These are phyloP conservation scores for Acleris laterana DNA, from an alignment of 2,888 invertebrate species.

Conservation along the genomic window DNA sequence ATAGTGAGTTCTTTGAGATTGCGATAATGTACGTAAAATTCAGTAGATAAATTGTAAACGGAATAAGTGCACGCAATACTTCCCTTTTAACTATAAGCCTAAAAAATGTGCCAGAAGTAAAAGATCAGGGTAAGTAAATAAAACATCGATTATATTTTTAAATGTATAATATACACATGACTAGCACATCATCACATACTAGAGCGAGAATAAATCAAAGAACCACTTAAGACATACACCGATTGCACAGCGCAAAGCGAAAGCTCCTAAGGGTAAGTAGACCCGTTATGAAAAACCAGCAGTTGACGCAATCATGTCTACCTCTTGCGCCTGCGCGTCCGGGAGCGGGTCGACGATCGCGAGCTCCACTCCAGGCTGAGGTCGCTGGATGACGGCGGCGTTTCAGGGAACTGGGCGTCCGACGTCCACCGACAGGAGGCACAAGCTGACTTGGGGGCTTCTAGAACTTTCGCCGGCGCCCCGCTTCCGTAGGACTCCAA, in stretches of 20 bases:
- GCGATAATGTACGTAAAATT: no score
- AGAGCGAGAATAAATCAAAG: slow-evolving; percentile 11
- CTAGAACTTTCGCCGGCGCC: slow-evolving; percentile 56
- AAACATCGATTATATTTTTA: slow-evolving; percentile 7
- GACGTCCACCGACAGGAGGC: slow-evolving; percentile 79
- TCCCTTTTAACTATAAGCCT: no score
- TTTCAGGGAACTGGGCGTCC: slow-evolving; percentile 77
- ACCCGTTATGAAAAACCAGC: slow-evolving; percentile 21
- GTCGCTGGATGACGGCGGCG: slow-evolving; percentile 74
- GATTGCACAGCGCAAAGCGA: slow-evolving; percentile 4
- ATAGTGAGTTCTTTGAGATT: no score
- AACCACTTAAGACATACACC: slow-evolving; percentile 19
- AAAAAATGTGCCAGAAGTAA: background rate
- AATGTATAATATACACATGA: slow-evolving; percentile 7
- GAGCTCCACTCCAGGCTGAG: slow-evolving; percentile 78
- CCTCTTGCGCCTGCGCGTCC: slow-evolving; percentile 71
- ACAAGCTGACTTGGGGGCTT: slow-evolving; percentile 65
- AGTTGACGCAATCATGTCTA: slow-evolving; percentile 47
- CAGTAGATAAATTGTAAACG: no score
- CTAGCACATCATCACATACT: slow-evolving; percentile 23
- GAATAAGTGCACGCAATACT: no score
- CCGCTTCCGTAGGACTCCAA: slow-evolving; percentile 71
- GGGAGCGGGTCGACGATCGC: slow-evolving; percentile 65
- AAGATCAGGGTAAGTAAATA: background rate
- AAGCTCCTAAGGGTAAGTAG: slow-evolving; percentile 14